A percentile compares a stretch with the other conserved stretches of the same genome.
These are phyloP conservation scores for Penaeus chinensis DNA, from an alignment of 1,140 invertebrate genomes.

Conservation along the genomic window DNA sequence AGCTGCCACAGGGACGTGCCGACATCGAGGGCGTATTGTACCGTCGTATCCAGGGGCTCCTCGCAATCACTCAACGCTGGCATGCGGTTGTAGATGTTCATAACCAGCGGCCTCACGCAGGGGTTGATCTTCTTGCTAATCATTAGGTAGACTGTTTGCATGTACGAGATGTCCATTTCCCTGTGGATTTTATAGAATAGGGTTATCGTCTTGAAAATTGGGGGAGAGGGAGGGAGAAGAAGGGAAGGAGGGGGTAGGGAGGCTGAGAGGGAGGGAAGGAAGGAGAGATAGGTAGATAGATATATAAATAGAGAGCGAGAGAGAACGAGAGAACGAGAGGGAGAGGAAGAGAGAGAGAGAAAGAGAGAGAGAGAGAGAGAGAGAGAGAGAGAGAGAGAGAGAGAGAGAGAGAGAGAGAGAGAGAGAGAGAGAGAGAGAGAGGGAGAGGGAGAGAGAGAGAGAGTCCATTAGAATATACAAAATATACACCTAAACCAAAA, in stretches of 20 bases:
- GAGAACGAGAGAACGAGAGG: background rate
- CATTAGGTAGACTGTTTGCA: constrained; percentile 55
- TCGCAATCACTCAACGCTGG: constrained; percentile 3
- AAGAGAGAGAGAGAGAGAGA: too few species aligned
- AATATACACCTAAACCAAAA: too few species aligned
- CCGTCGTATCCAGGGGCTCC: background rate
- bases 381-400: too few species aligned
- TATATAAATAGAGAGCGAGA: too few species aligned
- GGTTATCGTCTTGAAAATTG: background rate
- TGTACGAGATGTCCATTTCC: constrained; percentile 59
- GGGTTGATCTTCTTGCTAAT: constrained; percentile 62
- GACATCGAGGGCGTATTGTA: constrained; percentile 39
- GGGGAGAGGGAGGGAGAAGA: background rate
- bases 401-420: too few species aligned
- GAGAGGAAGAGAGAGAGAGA: too few species aligned
- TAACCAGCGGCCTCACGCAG: constrained; percentile 57
- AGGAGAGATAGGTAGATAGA: background rate
- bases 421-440: too few species aligned
- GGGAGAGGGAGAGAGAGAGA: too few species aligned
- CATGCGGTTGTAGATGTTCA: constrained; percentile 62
- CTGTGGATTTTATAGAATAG: background rate
- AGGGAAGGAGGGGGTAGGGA: background rate
- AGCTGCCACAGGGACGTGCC: constrained; percentile 61
- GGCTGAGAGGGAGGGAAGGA: background rate
- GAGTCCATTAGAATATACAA: too few species aligned